Base-by-base conservation (phyloP, 2,113 vertebrate genomes). In the Onychorhynchus coronatus region DNA sequence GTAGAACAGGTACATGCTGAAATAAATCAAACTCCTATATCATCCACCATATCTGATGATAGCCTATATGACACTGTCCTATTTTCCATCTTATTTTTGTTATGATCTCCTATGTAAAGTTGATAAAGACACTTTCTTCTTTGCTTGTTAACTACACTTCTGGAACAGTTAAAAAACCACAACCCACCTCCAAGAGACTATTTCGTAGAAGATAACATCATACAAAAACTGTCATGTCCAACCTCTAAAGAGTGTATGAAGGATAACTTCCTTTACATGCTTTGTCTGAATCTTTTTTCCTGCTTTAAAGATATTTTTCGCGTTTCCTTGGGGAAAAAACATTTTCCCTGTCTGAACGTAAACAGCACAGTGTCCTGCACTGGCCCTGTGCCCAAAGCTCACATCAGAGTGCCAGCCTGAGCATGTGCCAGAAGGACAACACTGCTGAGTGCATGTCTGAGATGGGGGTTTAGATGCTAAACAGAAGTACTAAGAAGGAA, bases 111-210 rank as follows among this genome's bases (percentile, higher is more conserved):
- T 47, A 16, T 14, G 42, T 42, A 33, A 91, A 84, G 68, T 74
- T 80, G 81, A 70, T 93, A 94, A 95, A 80, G 53, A 70, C 79
- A 15, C 13, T 83, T 86, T 73, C 52, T 68, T 93, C 41, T 61
- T 83, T 81, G n/a, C 81, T 92, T 73, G 52, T 91, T 76, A 94
- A 65, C 82, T 61, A 74, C 75, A 35, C 21, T 83, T 47, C 67
- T 49, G 46, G 28, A 88, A 42, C 28, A 81, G 87, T 25, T 79
- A 22, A 47, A 74, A 81, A 39, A 74, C 2, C 71, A 79, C 47
- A 80, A 42, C 5, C 8, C 15, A 68, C 75, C 86, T 85, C 58
- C 80, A 95, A 72, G 65, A 22, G 41, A 37, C 24, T 73, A 6
- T 72, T 93, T 65, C 81, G 56, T 7, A 44, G 39, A 50, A 59